Conservation (phyloP, 2,888 invertebrate genomes). For the Cheilosia vulpina region DNA sequence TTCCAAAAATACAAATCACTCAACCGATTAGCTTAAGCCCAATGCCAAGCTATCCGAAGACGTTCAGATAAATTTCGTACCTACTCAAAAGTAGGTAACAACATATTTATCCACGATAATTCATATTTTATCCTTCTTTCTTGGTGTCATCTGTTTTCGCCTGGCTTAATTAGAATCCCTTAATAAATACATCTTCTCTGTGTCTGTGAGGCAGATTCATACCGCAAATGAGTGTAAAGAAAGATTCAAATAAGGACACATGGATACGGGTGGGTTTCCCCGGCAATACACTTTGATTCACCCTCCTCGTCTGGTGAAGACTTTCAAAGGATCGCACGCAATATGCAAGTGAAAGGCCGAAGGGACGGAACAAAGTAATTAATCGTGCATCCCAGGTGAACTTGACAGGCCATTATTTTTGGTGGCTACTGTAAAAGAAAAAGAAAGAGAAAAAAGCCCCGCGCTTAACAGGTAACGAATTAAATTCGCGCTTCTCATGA, state of each 20-base stretch:
- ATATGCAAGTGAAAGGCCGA: background rate
- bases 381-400: constrained; percentile 72
- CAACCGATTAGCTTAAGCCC: constrained; percentile 53
- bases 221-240: constrained; percentile 53
- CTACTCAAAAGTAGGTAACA: constrained; percentile 54
- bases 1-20: constrained; percentile 45
- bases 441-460: constrained; percentile 13
- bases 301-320: constrained; percentile 10
- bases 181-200: constrained; percentile 24
- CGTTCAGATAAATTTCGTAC: constrained; percentile 18
- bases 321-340: constrained; percentile 45
- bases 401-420: constrained; percentile 74
- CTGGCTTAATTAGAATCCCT: constrained; percentile 68
- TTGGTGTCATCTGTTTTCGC: constrained; percentile 51
- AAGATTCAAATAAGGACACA: constrained; percentile 35
- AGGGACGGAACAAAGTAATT: constrained; percentile 69
- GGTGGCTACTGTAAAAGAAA: constrained; percentile 46
- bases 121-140: constrained; percentile 60
- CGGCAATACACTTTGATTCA: constrained; percentile 60
- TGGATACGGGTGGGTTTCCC: constrained; percentile 33
- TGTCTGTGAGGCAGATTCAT: constrained; percentile 36
- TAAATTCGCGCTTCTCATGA: constrained; percentile 69
- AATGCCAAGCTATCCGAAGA: constrained; percentile 7
- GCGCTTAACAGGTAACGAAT: constrained; percentile 63
- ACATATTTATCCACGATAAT: constrained; percentile 72